Conservation (phyloP, 23 tunicate species). For the Ascidia mentula region DNA sequence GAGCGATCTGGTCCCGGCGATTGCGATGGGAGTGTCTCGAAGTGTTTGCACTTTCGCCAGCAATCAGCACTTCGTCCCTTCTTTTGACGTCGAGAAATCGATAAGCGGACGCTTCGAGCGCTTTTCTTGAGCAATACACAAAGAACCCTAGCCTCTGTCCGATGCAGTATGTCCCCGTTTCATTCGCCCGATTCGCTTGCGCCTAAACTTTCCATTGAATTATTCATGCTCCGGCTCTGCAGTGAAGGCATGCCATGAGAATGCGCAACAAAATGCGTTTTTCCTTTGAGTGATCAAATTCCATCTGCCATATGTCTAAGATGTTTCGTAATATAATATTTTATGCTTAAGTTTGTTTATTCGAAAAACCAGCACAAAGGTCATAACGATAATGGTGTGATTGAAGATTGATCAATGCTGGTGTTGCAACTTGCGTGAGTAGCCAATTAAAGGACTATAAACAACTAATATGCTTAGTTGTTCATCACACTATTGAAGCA, state of each 20-base stretch:
- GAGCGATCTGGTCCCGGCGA: neutral
- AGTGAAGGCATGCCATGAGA: slow-evolving; percentile 7
- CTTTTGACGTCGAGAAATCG: neutral
- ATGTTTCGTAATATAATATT: too few species aligned
- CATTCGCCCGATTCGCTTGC: neutral
- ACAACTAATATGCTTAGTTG: too few species aligned
- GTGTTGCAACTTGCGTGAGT: too few species aligned
- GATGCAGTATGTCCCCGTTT: neutral
- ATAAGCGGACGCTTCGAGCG: neutral
- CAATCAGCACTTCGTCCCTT: slow-evolving; percentile 7
- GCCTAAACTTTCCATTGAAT: neutral
- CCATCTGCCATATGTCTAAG: too few species aligned
- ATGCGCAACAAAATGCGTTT: too few species aligned
- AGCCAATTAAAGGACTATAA: too few species aligned
- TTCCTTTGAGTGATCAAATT: too few species aligned
- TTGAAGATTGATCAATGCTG: too few species aligned
- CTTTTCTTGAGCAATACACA: neutral
- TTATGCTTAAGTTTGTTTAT: too few species aligned
- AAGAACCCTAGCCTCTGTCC: neutral
- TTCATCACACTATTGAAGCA: too few species aligned
- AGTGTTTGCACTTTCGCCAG: neutral
- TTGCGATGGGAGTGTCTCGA: neutral
- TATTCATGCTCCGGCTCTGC: neutral
- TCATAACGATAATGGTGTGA: too few species aligned
- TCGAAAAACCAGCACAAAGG: too few species aligned